A percentile compares a stretch with the other conserved stretches of the same genome.
phyloP scores from a whole-genome alignment of 2,113 vertebrate species.

The Osmerus mordax region DNA sequence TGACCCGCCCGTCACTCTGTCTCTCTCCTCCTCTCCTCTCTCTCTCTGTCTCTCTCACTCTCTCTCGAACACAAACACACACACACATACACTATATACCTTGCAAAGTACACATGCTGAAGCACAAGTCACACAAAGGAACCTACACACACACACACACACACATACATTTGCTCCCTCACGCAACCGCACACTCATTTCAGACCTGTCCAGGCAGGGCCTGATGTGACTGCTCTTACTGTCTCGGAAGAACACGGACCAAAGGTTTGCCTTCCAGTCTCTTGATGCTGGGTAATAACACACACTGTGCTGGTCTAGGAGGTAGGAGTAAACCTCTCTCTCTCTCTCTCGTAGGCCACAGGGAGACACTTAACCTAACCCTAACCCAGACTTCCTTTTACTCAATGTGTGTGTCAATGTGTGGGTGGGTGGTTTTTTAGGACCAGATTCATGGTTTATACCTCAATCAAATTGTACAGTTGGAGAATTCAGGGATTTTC shows the following conservation, averaged over 20 bases:
- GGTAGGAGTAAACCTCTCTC: neutral
- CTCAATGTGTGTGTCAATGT: slow-evolving; percentile 28
- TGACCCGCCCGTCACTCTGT: slow-evolving; percentile 63
- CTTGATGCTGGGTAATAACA: slow-evolving; percentile 1
- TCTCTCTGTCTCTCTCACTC: neutral
- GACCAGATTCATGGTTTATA: neutral
- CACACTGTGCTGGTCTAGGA: neutral
- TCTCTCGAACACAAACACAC: neutral
- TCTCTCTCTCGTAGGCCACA: neutral
- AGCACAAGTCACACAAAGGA: slow-evolving; percentile 12
- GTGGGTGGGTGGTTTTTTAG: slow-evolving; percentile 16
- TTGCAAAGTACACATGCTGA: slow-evolving; percentile 7
- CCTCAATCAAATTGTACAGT: slow-evolving; percentile 26
- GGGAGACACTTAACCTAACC: neutral
- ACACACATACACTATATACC: slow-evolving; percentile 26
- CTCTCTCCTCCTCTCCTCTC: slow-evolving; percentile 6
- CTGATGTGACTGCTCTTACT: neutral
- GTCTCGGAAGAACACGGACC: neutral
- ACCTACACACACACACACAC: neutral
- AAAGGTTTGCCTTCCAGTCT: neutral
- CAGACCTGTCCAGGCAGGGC: neutral
- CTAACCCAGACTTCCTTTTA: slow-evolving; percentile 18
- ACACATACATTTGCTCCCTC: neutral
- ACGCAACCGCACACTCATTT: neutral
- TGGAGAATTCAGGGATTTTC: neutral